phyloP scores from a whole-genome alignment of 2,888 invertebrate genomes.

The Biston stratarius region DNA sequence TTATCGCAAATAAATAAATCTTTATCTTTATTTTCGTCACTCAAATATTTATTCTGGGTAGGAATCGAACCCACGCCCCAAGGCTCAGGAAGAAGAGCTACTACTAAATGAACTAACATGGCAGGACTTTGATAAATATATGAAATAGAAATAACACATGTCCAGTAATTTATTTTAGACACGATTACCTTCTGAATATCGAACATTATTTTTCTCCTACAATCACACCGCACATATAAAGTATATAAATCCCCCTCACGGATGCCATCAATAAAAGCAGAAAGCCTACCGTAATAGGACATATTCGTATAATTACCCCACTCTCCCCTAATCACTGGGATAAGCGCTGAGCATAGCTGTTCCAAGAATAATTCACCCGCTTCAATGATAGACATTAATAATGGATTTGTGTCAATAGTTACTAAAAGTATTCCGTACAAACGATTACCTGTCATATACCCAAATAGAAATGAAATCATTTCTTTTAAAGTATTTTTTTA shows the following conservation, averaged over 20 bases:
- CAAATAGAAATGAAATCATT: too few species aligned
- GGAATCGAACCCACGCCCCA: too few species aligned
- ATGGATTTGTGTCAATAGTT: constrained; percentile 7
- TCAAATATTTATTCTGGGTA: too few species aligned
- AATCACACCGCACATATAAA: background rate
- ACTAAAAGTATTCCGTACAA: background rate
- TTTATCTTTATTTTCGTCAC: too few species aligned
- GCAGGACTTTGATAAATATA: too few species aligned
- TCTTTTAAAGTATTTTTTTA: too few species aligned
- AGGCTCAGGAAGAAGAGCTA: too few species aligned
- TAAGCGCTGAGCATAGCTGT: constrained; percentile 7
- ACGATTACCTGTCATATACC: background rate
- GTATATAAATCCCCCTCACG: constrained; percentile 2
- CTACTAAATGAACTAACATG: too few species aligned
- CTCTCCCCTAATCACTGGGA: constrained; percentile 13
- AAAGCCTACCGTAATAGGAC: constrained; percentile 10
- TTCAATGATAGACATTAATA: constrained; percentile 9
- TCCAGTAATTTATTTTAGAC: too few species aligned
- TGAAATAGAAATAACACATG: too few species aligned
- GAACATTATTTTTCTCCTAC: background rate
- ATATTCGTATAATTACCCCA: constrained; percentile 10
- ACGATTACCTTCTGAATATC: background rate
- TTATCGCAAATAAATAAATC: too few species aligned
- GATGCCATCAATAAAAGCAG: constrained; percentile 10
- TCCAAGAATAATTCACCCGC: constrained; percentile 5